Base-by-base conservation (phyloP, 2,113 vertebrate species). In the Mustela nigripes region DNA sequence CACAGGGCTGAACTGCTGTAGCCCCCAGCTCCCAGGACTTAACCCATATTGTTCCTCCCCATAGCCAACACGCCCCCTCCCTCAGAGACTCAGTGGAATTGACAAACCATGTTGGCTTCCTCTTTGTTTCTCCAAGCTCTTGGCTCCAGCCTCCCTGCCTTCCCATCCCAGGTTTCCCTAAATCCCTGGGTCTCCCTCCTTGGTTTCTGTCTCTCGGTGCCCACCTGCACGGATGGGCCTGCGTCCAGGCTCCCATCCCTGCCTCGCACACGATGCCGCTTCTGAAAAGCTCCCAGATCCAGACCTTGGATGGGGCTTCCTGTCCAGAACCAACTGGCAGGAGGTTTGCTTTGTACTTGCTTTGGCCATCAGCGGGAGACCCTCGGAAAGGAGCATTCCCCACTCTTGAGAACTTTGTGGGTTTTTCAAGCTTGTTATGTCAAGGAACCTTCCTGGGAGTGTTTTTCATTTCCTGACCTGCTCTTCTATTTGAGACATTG, bases 51-150 rank as follows among this genome's bases (percentile, higher is more conserved):
- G 24, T 39, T 80, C 80, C 45, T 92, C 58, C 12, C 74, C 28
- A 48, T 58, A 58, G 86, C 26, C 0, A 10, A 42, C 56, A 71
- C 89, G 33, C 39, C 42, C n/a, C 33, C 42, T 4, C 82, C 89
- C 96, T 14, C 5, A 11, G 60, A 94, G 94, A 96, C 83, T 98
- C 98, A 98, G 98, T 99, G 99, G 95, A 98, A 98, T 98, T 99
- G 99, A 98, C 98, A 98, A 97, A 18, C 56, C 19, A 0, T 85
- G 93, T 97, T 91, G 2, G 93, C 98, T 98, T 98, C 96, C 98
- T 98, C 89, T 92, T 96, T 95, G 93, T 93, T 5, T 1, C 96
- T 97, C 45, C 89, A 98, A 97, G 98, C 98, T 97, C 97, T 90
- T 88, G 90, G 93, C 96, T 94, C 96, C 74, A 91, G 95, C 95